Base-by-base conservation (phyloP, 2,888 invertebrate genomes). In the Isoperla grammatica region DNA sequence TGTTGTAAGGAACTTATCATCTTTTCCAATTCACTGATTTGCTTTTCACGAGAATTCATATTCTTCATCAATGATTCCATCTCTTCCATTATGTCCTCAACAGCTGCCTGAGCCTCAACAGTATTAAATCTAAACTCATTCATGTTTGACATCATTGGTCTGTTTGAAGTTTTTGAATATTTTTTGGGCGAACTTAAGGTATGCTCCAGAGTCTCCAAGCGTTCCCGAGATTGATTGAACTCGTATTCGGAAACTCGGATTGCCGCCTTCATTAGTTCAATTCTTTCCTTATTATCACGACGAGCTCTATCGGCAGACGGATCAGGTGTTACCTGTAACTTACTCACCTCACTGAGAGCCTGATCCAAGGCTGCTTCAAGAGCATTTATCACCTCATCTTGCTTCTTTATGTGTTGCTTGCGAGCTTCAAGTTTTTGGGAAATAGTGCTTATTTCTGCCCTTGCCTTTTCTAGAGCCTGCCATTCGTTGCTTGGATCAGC, bases 91-190 rank as follows among this genome's bases (percentile, higher is more conserved):
- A 53, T 53, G 12, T 53, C 53, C 37, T 53, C 53, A 17, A 53
- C 17, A 17, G 53, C 53, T 39, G 53, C 53, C 37, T 53, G 53
- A 15, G 53, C 53, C n/a, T 53, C 53, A 11, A 53, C 53, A 19
- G 53, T 53, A 37, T 53, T 53, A 8, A 53, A 17, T 6, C 53
- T 35, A 19, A 53, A 53, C 20, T 53, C 53, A 19, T 53, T 37
- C 4, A 53, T 39, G 20, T 37, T 53, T 19, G 53, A 13, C 3
- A 39, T 4, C 6, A 35, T 35, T n/a, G 37, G 19, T 2, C 19
- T 17, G 15, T 39, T 53, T 2, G 39, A 39, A 39, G 53, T 20
- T 11, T 39, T 37, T n/a, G 15, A 12, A 13, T 39, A 17, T 19
- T 39, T 20, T 17, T 53, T 53, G 2, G 2, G 12, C 1, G 37